Percentiles rank a stretch among this genome's conserved stretches.
Conservation (phyloP, 2,888 invertebrate genomes). For the Meteorus cinctellus region DNA sequence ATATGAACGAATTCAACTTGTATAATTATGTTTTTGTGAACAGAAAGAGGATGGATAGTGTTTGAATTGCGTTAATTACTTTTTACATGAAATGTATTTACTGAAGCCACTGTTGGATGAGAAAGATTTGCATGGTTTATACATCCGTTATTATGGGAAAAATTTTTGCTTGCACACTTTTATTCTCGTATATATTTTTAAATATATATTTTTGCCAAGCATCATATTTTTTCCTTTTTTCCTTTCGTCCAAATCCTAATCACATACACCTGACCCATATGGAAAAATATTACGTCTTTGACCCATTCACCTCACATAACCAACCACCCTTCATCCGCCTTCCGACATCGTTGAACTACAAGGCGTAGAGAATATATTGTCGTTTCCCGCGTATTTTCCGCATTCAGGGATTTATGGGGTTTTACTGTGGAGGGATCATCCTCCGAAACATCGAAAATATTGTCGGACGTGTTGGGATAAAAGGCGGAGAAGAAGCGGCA, state of each 20-base stretch:
- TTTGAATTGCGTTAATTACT: conserved; percentile 2
- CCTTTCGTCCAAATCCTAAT: neutral
- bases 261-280: conserved; percentile 31
- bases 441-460: conserved; percentile 45
- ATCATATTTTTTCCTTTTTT: neutral
- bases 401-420: conserved; percentile 35
- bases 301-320: conserved; percentile 19
- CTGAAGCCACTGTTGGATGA: neutral
- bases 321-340: conserved; percentile 8
- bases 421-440: conserved; percentile 23
- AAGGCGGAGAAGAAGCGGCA: neutral
- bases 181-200: neutral
- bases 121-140: neutral
- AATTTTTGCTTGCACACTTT: neutral
- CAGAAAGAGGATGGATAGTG: neutral
- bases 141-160: neutral
- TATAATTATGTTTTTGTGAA: too few relatives aligned
- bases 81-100: neutral
- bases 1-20: too few relatives aligned
- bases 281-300: conserved; percentile 35
- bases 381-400: conserved; percentile 34
- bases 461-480: conserved; percentile 35
- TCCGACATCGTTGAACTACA: conserved; percentile 26
- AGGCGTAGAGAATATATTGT: conserved; percentile 35
- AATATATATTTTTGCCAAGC: neutral